Conservation (phyloP, 2,797 vertebrate genomes). For the Gorsachius magnificus region DNA sequence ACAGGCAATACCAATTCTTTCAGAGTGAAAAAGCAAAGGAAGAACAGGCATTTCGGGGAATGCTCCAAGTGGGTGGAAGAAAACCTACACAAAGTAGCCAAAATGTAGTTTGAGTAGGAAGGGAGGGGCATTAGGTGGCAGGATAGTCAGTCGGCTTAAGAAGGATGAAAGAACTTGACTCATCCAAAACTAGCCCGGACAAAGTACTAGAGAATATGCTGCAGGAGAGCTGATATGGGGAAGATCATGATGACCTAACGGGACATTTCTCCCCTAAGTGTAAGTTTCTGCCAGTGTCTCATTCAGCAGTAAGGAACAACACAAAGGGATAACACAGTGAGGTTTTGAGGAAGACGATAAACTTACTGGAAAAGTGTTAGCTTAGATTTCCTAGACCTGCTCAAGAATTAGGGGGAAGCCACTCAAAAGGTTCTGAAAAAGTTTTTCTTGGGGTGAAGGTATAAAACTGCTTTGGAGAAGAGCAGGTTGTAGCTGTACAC, state of each 20-base stretch:
- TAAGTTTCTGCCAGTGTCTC: neutral
- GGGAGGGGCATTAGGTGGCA: neutral
- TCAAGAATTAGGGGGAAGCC: neutral
- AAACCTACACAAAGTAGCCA: neutral
- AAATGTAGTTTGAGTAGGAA: conserved; percentile 13
- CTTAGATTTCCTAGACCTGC: neutral
- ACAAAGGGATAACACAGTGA: neutral
- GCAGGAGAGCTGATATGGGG: neutral
- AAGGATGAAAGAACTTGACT: conserved; percentile 41
- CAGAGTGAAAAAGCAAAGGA: neutral
- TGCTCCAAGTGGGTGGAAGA: neutral
- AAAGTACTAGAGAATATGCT: neutral
- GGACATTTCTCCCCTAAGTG: neutral
- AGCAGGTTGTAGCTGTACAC: neutral
- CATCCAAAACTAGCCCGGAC: conserved; percentile 34
- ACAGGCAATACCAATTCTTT: neutral
- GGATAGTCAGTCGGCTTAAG: neutral
- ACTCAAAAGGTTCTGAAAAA: neutral
- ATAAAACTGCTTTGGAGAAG: neutral
- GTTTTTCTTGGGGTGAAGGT: neutral
- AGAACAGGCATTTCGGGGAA: conserved; percentile 4
- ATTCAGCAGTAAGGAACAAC: neutral
- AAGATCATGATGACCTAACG: neutral
- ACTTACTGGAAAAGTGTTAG: neutral
- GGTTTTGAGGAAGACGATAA: neutral